phyloP scores from a whole-genome alignment of 2,113 vertebrate genomes.

The Lampris incognitus region DNA sequence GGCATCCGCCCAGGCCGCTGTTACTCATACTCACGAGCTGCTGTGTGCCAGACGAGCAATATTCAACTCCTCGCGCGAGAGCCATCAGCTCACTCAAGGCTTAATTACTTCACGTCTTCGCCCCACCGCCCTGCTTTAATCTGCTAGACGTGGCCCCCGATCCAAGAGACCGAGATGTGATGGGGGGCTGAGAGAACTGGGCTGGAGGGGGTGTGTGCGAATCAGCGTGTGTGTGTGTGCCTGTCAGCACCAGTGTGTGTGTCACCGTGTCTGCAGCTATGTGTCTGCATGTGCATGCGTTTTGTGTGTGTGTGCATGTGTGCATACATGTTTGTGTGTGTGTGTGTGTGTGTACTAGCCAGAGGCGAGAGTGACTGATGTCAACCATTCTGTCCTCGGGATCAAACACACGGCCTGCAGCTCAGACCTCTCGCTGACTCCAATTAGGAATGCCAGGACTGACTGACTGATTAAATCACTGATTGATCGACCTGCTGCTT shows the following conservation, averaged over 20 bases:
- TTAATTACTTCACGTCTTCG: slow-evolving; percentile 39
- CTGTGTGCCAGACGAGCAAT: slow-evolving; percentile 29
- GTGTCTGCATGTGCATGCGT: not conserved
- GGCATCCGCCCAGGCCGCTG: slow-evolving; percentile 28
- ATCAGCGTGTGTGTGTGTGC: slow-evolving; percentile 19
- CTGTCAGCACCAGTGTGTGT: not conserved
- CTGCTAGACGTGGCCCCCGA: slow-evolving; percentile 32
- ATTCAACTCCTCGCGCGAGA: slow-evolving; percentile 11
- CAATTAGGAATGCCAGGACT: not conserved
- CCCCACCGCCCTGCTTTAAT: slow-evolving; percentile 37
- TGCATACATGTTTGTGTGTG: not conserved
- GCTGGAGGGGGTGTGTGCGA: slow-evolving; percentile 6
- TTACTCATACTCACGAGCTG: slow-evolving; percentile 36
- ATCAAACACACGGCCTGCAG: slow-evolving; percentile 43
- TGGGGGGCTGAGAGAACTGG: slow-evolving; percentile 8
- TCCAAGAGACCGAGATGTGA: not conserved
- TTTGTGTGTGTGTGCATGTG: not conserved
- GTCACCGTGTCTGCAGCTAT: not conserved
- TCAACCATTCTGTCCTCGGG: slow-evolving; percentile 42
- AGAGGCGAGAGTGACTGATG: slow-evolving; percentile 35
- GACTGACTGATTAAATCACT: slow-evolving; percentile 17
- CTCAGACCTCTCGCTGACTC: slow-evolving; percentile 26
- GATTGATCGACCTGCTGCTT: slow-evolving; percentile 20
- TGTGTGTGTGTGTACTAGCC: slow-evolving; percentile 24
- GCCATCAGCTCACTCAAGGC: slow-evolving; percentile 23